Conservation (phyloP, 2,888 invertebrate species). For the Suillia variegata region DNA sequence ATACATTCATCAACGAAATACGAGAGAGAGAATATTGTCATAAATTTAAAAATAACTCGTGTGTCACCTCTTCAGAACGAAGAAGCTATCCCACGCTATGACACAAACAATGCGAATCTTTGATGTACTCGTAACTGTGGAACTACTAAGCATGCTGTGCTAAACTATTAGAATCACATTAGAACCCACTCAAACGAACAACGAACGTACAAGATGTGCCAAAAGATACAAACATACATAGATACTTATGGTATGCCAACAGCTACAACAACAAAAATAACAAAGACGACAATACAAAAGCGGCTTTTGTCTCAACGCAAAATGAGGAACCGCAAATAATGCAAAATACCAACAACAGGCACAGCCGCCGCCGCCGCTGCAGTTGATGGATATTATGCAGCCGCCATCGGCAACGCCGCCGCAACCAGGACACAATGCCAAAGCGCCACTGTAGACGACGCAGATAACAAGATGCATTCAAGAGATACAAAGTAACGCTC, state of each 20-base stretch:
- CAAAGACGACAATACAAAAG: constrained; percentile 34
- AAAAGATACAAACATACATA: constrained; percentile 3
- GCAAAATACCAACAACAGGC: constrained; percentile 44
- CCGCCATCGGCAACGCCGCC: background rate
- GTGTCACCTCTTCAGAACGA: no score
- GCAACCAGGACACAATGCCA: background rate
- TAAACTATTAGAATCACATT: constrained; percentile 53
- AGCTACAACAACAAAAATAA: background rate
- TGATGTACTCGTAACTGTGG: no score
- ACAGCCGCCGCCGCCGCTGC: no score
- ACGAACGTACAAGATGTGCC: constrained; percentile 21
- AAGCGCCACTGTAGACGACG: constrained; percentile 13
- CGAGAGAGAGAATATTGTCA: no score
- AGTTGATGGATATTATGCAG: constrained; percentile 18
- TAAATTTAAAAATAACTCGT: no score
- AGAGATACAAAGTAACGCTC: constrained; percentile 39
- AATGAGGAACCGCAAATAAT: constrained; percentile 43
- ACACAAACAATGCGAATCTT: background rate
- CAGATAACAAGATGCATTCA: constrained; percentile 48
- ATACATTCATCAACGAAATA: no score
- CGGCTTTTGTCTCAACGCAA: constrained; percentile 41
- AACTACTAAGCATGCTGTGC: background rate
- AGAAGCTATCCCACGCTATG: constrained; percentile 5
- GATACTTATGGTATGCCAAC: background rate
- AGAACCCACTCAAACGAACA: constrained; percentile 49